These are phyloP conservation scores for Lophotis ruficrista DNA, from an alignment of 2,113 vertebrate genomes.

Conservation along the genomic window DNA sequence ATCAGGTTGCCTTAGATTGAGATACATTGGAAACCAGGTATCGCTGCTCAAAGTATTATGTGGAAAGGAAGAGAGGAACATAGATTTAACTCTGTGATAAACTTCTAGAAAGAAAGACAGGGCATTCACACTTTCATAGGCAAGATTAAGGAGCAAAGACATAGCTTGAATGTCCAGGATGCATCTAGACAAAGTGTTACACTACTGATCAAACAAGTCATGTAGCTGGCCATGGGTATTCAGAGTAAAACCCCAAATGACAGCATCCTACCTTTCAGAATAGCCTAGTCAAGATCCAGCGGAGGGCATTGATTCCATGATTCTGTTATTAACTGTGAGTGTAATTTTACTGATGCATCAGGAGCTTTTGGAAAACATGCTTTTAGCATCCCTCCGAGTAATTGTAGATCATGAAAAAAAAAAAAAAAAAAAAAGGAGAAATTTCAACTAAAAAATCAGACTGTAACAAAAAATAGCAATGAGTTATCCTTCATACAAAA, in stretches of 20 bases:
- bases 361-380: background rate
- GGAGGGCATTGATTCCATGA: background rate
- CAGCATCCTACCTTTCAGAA: background rate
- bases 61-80: background rate
- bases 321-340: background rate
- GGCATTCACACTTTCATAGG: background rate
- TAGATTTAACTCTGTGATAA: background rate
- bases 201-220: background rate
- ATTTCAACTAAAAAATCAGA: background rate
- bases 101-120: background rate
- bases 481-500: background rate
- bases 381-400: background rate
- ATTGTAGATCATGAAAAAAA: background rate
- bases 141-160: background rate
- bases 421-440: too few relatives aligned
- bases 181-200: background rate
- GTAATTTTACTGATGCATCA: background rate
- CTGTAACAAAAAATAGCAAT: background rate
- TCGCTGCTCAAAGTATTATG: background rate
- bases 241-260: background rate
- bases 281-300: background rate
- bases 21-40: background rate
- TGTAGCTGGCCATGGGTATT: background rate
- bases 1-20: background rate
- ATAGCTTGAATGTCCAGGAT: background rate